Evolutionary conservation across 2,113 vertebrate genomes (phyloP).

Genomic region (Proteles cristata): DNA sequence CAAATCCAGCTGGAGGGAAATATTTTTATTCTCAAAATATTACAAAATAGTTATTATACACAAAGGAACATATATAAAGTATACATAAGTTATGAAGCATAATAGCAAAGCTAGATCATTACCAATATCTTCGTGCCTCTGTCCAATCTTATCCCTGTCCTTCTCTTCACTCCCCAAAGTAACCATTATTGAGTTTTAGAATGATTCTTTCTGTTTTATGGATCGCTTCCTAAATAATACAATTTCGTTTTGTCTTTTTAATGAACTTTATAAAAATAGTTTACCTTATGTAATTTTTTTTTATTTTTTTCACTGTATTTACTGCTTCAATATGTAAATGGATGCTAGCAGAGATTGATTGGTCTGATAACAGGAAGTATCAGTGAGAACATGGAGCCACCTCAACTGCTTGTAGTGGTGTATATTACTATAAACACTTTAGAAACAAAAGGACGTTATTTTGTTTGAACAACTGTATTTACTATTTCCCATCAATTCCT

Average conservation of each 20-base stretch:
- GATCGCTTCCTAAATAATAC: not conserved
- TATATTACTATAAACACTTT: constrained; percentile 26
- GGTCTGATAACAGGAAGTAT: not conserved
- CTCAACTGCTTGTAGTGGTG: not conserved
- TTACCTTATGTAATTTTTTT: not conserved
- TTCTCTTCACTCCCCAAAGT: not conserved
- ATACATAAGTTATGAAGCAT: not conserved
- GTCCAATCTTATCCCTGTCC: not conserved
- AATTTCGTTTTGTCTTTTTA: not conserved
- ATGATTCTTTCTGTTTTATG: not conserved
- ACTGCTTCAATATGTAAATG: not conserved
- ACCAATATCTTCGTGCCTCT: not conserved
- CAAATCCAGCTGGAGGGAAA: not conserved
- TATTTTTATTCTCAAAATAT: not conserved
- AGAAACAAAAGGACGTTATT: not conserved
- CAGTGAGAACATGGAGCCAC: not conserved
- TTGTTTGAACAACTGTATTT: not conserved
- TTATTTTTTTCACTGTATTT: not conserved
- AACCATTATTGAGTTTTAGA: not conserved
- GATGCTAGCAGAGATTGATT: not conserved
- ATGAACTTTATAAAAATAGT: not conserved
- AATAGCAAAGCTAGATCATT: not conserved
- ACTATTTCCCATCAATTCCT: not conserved
- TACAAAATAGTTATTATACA: not conserved
- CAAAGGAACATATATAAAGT: not conserved